Conservation (phyloP, 2,888 invertebrate genomes). For the Miltochrista miniata region DNA sequence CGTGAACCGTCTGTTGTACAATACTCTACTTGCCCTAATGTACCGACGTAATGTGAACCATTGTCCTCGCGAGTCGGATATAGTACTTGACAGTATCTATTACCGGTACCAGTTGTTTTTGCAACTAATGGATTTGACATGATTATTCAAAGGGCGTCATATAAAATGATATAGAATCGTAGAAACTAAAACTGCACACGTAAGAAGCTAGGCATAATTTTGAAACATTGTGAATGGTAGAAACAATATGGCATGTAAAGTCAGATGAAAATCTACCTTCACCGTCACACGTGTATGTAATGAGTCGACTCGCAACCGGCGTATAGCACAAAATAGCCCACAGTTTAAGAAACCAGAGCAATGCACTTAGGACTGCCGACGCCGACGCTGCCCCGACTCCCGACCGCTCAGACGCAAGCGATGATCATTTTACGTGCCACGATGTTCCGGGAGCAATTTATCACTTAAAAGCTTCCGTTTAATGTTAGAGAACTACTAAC, state of each 20-base stretch:
- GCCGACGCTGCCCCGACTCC: constrained; percentile 35
- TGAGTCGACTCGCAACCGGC: constrained; percentile 16
- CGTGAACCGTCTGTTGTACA: constrained; percentile 34
- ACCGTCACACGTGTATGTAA: constrained; percentile 14
- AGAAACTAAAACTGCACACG: too few species aligned
- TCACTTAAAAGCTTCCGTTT: constrained; percentile 81
- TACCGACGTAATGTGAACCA: constrained; percentile 10
- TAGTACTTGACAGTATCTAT: background rate
- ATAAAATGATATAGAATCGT: too few species aligned
- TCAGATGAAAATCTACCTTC: constrained; percentile 30
- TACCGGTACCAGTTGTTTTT: background rate
- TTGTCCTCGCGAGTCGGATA: constrained; percentile 15
- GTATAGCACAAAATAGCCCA: constrained; percentile 36
- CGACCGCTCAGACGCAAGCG: constrained; percentile 60
- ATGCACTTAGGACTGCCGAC: constrained; percentile 61
- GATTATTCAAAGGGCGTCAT: background rate
- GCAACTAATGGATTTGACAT: background rate
- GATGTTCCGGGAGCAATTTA: constrained; percentile 80
- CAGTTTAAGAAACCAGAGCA: constrained; percentile 61
- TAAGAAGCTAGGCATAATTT: too few species aligned
- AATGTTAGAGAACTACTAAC: constrained; percentile 53
- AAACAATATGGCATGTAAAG: constrained; percentile 13
- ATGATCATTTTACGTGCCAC: constrained; percentile 76
- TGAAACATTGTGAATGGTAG: too few species aligned
- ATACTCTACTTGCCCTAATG: constrained; percentile 13